Conservation (phyloP, 2,797 vertebrate genomes). For the Acomys russatus region DNA sequence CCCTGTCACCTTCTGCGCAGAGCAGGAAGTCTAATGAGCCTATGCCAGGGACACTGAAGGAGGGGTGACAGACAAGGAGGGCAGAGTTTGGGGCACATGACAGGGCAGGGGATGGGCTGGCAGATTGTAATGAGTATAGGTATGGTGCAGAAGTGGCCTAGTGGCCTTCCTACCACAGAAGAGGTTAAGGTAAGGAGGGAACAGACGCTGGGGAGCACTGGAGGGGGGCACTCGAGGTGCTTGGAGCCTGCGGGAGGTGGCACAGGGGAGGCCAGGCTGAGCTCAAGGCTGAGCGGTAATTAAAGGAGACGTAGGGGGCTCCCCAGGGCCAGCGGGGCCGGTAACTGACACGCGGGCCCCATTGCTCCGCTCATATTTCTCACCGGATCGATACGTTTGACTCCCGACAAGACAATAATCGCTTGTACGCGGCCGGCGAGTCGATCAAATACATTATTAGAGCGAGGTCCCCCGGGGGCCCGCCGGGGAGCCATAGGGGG, state of each 20-base stretch:
- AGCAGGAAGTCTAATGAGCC: background rate
- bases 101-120: background rate
- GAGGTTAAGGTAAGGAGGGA: constrained; percentile 4
- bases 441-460: constrained; percentile 98
- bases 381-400: constrained; percentile 98
- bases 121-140: background rate
- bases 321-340: constrained; percentile 96
- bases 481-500: constrained; percentile 72
- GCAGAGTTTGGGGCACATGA: background rate
- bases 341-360: constrained; percentile 98
- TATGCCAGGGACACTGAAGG: background rate
- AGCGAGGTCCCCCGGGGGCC: constrained; percentile 93
- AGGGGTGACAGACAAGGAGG: background rate
- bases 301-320: constrained; percentile 90
- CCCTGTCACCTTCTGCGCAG: background rate
- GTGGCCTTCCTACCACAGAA: constrained; percentile 19
- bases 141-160: background rate
- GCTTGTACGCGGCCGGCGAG: constrained; percentile 92
- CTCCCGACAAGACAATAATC: constrained; percentile 99
- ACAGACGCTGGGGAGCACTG: background rate
- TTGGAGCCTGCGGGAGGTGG: too few relatives aligned
- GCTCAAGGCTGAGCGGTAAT: constrained; percentile 87
- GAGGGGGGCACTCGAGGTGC: too few relatives aligned
- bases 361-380: constrained; percentile 98
- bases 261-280: constrained; percentile 44